Conservation (phyloP, 1,140 invertebrate genomes). For the Bactericera cockerelli region DNA sequence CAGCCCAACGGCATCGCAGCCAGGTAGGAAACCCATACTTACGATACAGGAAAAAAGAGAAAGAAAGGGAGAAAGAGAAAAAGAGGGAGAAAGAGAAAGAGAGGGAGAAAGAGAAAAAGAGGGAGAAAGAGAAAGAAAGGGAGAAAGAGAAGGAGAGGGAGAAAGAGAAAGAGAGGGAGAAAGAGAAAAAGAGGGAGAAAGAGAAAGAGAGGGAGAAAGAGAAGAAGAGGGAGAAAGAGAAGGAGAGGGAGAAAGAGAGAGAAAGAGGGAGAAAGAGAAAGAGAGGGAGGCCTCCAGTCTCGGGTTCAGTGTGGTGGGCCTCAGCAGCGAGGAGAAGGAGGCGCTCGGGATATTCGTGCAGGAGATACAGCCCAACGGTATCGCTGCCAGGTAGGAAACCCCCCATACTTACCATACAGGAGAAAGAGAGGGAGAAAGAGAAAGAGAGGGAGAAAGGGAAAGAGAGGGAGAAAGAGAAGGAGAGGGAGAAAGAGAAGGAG, state of each 20-base stretch:
- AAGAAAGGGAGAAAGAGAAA: not conserved
- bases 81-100: not conserved
- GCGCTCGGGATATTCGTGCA: conserved; percentile 62
- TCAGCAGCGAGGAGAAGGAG: conserved; percentile 48
- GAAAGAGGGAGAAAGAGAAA: too few species aligned
- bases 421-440: not conserved
- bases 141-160: too few species aligned
- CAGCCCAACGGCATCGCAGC: conserved; percentile 54
- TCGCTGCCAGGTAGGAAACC: conserved; percentile 47
- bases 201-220: too few species aligned
- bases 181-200: too few species aligned
- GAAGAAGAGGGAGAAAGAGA: too few species aligned
- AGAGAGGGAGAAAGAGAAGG: not conserved
- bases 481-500: not conserved
- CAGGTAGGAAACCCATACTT: conserved; percentile 42
- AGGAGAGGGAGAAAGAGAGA: too few species aligned
- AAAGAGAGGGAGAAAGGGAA: not conserved
- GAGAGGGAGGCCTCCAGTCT: conserved; percentile 48
- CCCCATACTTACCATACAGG: too few species aligned
- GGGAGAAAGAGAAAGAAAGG: not conserved
- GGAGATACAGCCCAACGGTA: conserved; percentile 54
- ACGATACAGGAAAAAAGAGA: not conserved
- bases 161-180: too few species aligned
- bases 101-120: conserved; percentile 1
- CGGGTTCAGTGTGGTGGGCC: conserved; percentile 62